A percentile compares a stretch with the other conserved stretches of the same genome.
Evolutionary conservation across 2,888 invertebrate genomes (phyloP).

Genomic region (Azorinus chamasolen): DNA sequence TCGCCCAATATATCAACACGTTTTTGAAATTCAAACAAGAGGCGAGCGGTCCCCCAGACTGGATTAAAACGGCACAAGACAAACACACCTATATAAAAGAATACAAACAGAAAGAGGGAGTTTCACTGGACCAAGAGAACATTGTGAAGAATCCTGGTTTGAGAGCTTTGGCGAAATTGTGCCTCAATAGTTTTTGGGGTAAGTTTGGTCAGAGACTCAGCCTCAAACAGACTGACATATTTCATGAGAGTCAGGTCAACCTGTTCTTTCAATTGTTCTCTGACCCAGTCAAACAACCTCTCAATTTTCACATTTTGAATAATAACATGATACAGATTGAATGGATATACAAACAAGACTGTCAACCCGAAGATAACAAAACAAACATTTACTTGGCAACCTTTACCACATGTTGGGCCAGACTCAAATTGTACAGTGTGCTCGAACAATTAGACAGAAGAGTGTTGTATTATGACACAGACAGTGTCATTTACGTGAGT

Average conservation of each 20-base stretch:
- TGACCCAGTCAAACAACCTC: constrained; percentile 28
- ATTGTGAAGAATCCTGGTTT: constrained; percentile 44
- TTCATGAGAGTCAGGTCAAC: constrained; percentile 29
- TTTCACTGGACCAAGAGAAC: constrained; percentile 29
- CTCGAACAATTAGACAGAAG: constrained; percentile 28
- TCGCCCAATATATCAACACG: constrained; percentile 77
- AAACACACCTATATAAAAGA: constrained; percentile 16
- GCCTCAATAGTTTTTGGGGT: constrained; percentile 47
- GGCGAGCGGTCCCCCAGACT: constrained; percentile 53
- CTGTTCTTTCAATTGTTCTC: constrained; percentile 35
- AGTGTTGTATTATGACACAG: constrained; percentile 68
- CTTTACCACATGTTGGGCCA: constrained; percentile 50
- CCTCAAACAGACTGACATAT: constrained; percentile 31
- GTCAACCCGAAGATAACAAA: constrained; percentile 32
- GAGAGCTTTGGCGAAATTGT: constrained; percentile 33
- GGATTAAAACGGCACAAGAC: constrained; percentile 42
- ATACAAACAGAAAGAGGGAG: constrained; percentile 36
- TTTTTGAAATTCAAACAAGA: constrained; percentile 49
- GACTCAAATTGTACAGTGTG: constrained; percentile 48
- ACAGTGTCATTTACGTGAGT: constrained; percentile 80
- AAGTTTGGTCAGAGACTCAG: constrained; percentile 40
- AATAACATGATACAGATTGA: constrained; percentile 44
- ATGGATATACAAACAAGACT: constrained; percentile 47
- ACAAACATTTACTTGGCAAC: constrained; percentile 48
- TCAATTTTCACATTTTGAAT: constrained; percentile 26